These are phyloP conservation scores for Sterna hirundo DNA, from an alignment of 2,113 vertebrate species.

Conservation along the genomic window DNA sequence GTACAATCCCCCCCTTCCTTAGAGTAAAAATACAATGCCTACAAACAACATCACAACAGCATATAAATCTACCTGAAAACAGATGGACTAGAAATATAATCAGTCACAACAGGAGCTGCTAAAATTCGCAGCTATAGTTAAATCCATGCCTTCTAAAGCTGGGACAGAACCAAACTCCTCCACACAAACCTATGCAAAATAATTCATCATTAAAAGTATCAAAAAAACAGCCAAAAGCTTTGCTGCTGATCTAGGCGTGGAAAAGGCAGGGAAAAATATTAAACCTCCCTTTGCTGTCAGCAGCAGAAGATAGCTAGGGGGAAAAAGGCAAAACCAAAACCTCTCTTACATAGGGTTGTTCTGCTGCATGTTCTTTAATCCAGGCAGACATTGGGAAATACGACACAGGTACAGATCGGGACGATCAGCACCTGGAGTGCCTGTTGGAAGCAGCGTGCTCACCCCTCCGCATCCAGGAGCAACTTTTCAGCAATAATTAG, in stretches of 20 bases:
- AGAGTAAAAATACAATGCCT: not conserved
- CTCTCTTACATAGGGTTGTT: not conserved
- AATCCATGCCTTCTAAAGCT: not conserved
- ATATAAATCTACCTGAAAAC: not conserved
- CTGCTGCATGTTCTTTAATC: not conserved
- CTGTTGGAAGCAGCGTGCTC: not conserved
- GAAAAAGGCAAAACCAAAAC: not conserved
- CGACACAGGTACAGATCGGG: rapidly evolving
- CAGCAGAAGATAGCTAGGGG: not conserved
- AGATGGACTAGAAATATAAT: not conserved
- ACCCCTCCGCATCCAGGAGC: not conserved
- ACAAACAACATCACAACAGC: not conserved
- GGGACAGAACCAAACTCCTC: not conserved
- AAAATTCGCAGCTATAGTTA: not conserved
- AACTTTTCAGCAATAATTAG: not conserved
- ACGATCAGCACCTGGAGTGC: not conserved
- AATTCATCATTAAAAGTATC: not conserved
- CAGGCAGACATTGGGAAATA: not conserved
- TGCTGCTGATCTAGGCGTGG: not conserved
- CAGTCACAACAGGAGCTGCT: not conserved
- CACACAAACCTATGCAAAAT: not conserved
- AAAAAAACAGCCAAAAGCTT: not conserved
- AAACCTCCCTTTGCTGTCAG: not conserved
- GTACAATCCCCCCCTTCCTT: not conserved
- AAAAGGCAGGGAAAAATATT: not conserved